Evolutionary conservation across 92 coral and sea anemone genomes (phyloP).

Genomic region (Palythoa grandiflora): DNA sequence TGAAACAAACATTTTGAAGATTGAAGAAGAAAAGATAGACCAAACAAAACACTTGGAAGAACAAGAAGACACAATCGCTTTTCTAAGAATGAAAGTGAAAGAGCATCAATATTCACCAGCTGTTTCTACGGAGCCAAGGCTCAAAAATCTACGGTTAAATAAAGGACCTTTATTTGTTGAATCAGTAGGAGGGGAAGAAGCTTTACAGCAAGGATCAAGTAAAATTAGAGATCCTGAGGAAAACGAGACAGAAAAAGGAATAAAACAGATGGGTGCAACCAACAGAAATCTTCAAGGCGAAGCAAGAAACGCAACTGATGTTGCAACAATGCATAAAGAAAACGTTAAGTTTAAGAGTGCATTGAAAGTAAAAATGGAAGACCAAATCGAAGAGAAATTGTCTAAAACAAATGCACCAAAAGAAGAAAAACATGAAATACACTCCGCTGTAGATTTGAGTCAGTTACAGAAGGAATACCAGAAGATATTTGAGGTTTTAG

Average conservation of each 20-base stretch:
- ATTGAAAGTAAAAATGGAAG: neutral
- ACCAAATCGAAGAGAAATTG: neutral
- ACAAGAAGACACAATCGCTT: neutral
- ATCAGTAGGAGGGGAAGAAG: neutral
- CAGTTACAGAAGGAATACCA: neutral
- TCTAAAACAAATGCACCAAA: neutral
- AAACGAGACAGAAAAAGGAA: neutral
- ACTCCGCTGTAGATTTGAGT: neutral
- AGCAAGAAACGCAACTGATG: neutral
- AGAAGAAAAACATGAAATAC: neutral
- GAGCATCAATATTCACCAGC: neutral
- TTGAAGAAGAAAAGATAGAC: constrained; percentile 2
- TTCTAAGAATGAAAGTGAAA: neutral
- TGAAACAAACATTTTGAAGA: neutral
- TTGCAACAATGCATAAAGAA: neutral
- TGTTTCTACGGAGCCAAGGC: neutral
- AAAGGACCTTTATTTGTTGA: neutral
- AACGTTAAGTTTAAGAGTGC: neutral
- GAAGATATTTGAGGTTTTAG: neutral
- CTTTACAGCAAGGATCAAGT: neutral
- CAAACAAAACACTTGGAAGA: constrained; percentile 19
- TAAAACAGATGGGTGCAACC: neutral
- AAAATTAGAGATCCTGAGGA: neutral
- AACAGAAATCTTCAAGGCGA: neutral
- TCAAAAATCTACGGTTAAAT: neutral